These are phyloP conservation scores for Craterocephalus amniculus DNA, from an alignment of 2,797 vertebrate species.

Conservation along the genomic window DNA sequence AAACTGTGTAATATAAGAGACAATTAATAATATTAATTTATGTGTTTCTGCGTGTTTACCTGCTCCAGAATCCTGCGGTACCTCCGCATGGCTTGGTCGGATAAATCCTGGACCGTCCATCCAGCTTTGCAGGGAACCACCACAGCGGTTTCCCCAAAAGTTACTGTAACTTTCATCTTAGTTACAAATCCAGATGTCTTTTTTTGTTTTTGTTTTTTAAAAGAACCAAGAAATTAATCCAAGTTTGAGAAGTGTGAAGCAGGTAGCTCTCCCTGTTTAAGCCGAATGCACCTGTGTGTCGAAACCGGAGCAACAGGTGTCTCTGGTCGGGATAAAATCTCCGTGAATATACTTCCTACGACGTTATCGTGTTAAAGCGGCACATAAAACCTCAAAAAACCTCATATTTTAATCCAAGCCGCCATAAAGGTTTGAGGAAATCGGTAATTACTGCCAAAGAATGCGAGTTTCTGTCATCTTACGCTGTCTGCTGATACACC, in stretches of 20 bases:
- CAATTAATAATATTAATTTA: not conserved
- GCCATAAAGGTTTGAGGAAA: rapidly evolving
- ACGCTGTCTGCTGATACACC: slow-evolving; percentile 22
- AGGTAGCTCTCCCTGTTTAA: slow-evolving; percentile 6
- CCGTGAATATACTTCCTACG: not conserved
- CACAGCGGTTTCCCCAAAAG: slow-evolving; percentile 88
- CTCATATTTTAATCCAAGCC: not conserved
- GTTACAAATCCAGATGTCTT: rapidly evolving
- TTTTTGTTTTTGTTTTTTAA: too few species aligned
- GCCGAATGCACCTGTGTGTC: slow-evolving; percentile 49
- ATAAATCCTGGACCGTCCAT: slow-evolving; percentile 88
- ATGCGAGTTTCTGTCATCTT: slow-evolving; percentile 28
- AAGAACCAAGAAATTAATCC: not conserved
- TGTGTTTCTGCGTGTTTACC: slow-evolving; percentile 74
- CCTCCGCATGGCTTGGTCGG: slow-evolving; percentile 89
- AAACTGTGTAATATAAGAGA: rapidly evolving
- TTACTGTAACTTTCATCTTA: slow-evolving; percentile 93
- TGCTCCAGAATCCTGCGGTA: slow-evolving; percentile 89
- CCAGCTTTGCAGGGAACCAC: slow-evolving; percentile 92
- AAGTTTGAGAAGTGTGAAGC: not conserved
- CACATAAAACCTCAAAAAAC: rapidly evolving
- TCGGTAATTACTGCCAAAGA: not conserved
- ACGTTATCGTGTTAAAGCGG: not conserved
- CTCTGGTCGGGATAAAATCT: slow-evolving; percentile 50
- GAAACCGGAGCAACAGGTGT: slow-evolving; percentile 80